Base-by-base conservation (phyloP, 2,113 vertebrate genomes). In the Brachypodius melanocephalos region DNA sequence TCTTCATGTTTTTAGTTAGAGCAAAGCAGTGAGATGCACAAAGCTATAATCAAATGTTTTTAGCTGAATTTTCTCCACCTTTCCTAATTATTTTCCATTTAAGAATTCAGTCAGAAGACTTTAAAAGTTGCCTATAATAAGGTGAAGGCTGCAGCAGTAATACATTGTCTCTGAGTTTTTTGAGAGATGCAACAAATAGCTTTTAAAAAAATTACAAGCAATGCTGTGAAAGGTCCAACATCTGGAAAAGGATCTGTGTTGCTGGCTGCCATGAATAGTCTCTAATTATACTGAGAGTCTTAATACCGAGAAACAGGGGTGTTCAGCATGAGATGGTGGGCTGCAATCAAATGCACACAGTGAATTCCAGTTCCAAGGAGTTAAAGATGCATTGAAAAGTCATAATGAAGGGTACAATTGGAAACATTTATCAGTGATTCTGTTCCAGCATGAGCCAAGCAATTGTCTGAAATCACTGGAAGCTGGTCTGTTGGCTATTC, bases 351-450 rank as follows among this genome's bases (percentile, higher is more conserved):
- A 85, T 12, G 43, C 3, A 3, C 58, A 57, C 36, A 66, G 36
- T 74, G 82, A 73, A 93, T 82, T 84, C 49, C 54, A 65, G 72
- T 58, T 92, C 78, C 59, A 66, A 78, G 57, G 89, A 67, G 78
- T 92, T 94, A 96, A 92, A 93, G 72, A 89, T 68, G 61, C 93
- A 84, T 57, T 92, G 94, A 91, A 96, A 96, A 92, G 43, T 82
- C 91, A 63, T 82, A 95, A 95, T 88, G 66, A 92, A 82, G 20
- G 38, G 24, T 75, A 52, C 87, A 90, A 95, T 61, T 87, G 77
- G 63, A 96, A 92, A 95, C 52, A 80, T 93, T 94, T 96, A 86
- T 67, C 21, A 2, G 74, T 88, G 83, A 89, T 90, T 90, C 84
- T 76, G 57, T 73, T 84, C 81, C 54, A 93, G 80, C 79, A 77